A percentile compares a stretch with the other conserved stretches of the same genome.
Conservation (phyloP, 1,140 invertebrate species). For the Harlomillsia oculata region DNA sequence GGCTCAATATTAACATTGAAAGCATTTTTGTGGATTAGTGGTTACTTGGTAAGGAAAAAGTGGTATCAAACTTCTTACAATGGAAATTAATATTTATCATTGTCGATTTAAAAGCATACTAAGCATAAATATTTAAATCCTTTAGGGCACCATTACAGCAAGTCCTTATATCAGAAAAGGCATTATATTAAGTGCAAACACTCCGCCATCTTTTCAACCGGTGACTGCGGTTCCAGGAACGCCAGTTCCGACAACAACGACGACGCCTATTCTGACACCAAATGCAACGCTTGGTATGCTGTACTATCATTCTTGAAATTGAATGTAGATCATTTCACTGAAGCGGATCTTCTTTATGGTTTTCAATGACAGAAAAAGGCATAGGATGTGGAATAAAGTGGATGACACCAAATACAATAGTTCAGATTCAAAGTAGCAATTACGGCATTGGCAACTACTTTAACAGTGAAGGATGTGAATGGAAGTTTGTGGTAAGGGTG, state of each 20-base stretch:
- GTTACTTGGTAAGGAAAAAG: too few species aligned
- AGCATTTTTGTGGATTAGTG: too few species aligned
- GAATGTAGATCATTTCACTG: not conserved
- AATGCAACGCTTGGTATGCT: not conserved
- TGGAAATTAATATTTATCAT: too few species aligned
- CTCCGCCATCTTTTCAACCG: too few species aligned
- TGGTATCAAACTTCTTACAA: too few species aligned
- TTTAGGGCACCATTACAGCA: too few species aligned
- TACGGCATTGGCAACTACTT: slow-evolving; percentile 5
- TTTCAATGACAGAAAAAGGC: slow-evolving; percentile 1
- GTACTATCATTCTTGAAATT: not conserved
- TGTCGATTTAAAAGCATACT: too few species aligned
- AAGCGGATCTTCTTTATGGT: not conserved
- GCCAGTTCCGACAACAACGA: not conserved
- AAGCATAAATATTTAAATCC: too few species aligned
- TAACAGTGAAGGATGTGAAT: slow-evolving; percentile 16
- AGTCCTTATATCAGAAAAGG: too few species aligned
- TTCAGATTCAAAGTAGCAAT: slow-evolving; percentile 8
- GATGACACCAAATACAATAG: not conserved
- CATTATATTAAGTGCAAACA: too few species aligned
- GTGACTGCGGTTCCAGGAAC: not conserved
- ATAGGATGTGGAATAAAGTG: slow-evolving; percentile 5
- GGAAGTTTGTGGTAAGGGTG: slow-evolving; percentile 19
- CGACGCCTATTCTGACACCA: not conserved
- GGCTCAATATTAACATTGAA: too few species aligned